Percentiles rank a stretch among this genome's conserved stretches.
Evolutionary conservation across 2,888 invertebrate species (phyloP).

Genomic region (Hypercompe scribonia): DNA sequence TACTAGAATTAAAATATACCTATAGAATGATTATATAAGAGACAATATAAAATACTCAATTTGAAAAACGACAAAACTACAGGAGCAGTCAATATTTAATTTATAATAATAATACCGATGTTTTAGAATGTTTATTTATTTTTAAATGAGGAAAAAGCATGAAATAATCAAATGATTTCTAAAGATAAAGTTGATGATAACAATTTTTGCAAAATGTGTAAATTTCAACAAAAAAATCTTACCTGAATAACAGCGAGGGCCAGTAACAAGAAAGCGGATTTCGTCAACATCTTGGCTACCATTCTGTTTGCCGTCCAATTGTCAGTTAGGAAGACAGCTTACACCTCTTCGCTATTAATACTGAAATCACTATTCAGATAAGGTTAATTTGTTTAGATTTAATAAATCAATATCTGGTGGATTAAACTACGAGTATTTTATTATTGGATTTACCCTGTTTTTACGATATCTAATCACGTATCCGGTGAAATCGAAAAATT

Average conservation of each 20-base stretch:
- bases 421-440: background rate
- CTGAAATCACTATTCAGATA: conserved; percentile 7
- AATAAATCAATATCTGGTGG: background rate
- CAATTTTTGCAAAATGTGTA: too few relatives aligned
- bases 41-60: too few relatives aligned
- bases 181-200: too few relatives aligned
- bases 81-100: too few relatives aligned
- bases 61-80: too few relatives aligned
- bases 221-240: conserved; percentile 31
- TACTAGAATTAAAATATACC: too few relatives aligned
- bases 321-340: conserved; percentile 26
- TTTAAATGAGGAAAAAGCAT: too few relatives aligned
- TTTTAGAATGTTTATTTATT: too few relatives aligned
- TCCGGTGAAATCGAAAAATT: background rate
- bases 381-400: conserved; percentile 1
- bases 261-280: conserved; percentile 57
- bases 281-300: conserved; percentile 60
- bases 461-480: background rate
- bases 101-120: too few relatives aligned
- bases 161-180: too few relatives aligned
- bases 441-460: background rate
- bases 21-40: too few relatives aligned
- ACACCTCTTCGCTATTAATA: conserved; percentile 19
- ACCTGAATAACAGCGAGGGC: conserved; percentile 64
- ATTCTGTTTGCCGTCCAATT: conserved; percentile 43